Evolutionary conservation across 2,113 vertebrate genomes (phyloP), one percentile per base, ranked within the genome.

Genomic region (Miniopterus natalensis): DNA sequence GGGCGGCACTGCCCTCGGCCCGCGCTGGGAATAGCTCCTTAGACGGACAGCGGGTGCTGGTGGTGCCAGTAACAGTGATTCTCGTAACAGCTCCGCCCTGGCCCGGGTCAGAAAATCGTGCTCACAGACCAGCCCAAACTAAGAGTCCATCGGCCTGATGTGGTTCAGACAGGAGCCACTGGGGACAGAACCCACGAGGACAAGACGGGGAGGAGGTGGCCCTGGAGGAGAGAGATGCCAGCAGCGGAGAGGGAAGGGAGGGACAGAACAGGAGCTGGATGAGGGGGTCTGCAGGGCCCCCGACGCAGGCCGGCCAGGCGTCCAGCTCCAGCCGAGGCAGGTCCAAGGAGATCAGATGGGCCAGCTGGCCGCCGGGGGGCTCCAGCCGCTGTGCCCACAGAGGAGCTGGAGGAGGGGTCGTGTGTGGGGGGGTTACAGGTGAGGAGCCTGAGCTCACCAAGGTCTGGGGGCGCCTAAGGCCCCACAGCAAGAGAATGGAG

Each of bases 361-460:
- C 0, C 6, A 59, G 0, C 17, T 5, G 13, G 65, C n/a, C 29
- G n/a, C 27, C 17, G 36, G 25, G 68, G 18, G 15, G 29, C 85
- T 18, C 12, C 1, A 0, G 57, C 77, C 4, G n/a, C 70, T 17
- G 21, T 20, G 5, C 57, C 21, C 21, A 2, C 11, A 2, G 4
- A 4, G 40, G 70, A 65, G 65, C 77, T 81, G 36, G 65, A 27
- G 36, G 68, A 10, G 85, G 57, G 8, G 20, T 27, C n/a, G 63
- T 71, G 36, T 68, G 65, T 18, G 18, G 11, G 75, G 29, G 49
- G 49, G 49, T 1, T 36, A 10, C 73, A 40, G 68, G 20, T 1
- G 0, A 14, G 51, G 14, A 55, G 27, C 42, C 73, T 6, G 73
- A 17, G 80, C 51, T 70, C 87, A 1, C 51, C 14, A 3, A 75